Base-by-base conservation (phyloP, 1,140 invertebrate genomes). In the Geopemphigus sp. region DNA sequence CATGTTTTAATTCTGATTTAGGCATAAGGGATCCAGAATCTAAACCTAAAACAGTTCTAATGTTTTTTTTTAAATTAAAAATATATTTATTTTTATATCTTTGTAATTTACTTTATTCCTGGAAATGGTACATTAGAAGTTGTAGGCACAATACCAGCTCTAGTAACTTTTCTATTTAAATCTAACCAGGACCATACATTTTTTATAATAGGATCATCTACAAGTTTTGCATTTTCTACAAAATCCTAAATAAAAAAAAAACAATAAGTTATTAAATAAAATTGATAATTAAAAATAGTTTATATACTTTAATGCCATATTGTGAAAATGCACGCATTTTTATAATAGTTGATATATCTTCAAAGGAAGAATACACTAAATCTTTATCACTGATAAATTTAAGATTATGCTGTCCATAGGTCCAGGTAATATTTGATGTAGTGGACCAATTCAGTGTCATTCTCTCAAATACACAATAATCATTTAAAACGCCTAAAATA, bases 391-490 rank as follows among this genome's bases (percentile, higher is more conserved):
- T 87, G 81, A 89, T 87, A 82, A 87, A 89, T 85, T 89, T 91
- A 81, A 92, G 88, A 26, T 88, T 88, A 83, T 90, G 90, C 26
- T 90, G 90, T 5, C 91, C 91, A 83, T 90, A 89, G 81, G 92
- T 92, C 92, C 93, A 94, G 39, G 90, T 88, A 47, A 94, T 85
- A 84, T 90, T 89, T 32, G 90, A 91, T 64, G 88, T 86, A 15
- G 91, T 88, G 8, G 91, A 91, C 91, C 92, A 94, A 85, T 92
- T 91, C 80, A 95, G 84, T 47, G 93, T 93, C 82, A 95, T 94
- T 83, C 93, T 88, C 86, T 95, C 93, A 84, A 90, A 91, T 59
- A 95, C 91, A 17, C 88, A 90, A 83, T 91, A 91, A 87, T 95
- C 93, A 5, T 86, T 87, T 1, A 94, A 84, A 1, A 84, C 81